These are phyloP conservation scores for Oenanthe melanoleuca DNA, from an alignment of 2,113 vertebrate species.

Conservation along the genomic window DNA sequence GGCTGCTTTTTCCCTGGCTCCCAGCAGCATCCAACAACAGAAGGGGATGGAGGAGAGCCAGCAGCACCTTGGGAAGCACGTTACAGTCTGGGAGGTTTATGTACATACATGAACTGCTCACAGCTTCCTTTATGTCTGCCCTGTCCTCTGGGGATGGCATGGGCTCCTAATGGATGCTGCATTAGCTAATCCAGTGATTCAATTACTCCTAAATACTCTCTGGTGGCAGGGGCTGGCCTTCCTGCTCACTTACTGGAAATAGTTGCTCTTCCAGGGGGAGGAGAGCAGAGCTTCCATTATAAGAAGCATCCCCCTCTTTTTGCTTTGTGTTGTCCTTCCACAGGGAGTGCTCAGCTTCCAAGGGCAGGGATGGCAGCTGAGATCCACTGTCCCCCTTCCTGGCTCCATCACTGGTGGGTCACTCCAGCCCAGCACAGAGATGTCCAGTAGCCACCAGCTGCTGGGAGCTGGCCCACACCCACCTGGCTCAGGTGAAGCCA, in stretches of 20 bases:
- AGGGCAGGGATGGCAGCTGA: neutral
- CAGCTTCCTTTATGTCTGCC: constrained; percentile 40
- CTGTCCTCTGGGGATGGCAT: constrained; percentile 66
- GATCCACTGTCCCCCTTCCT: neutral
- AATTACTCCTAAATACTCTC: constrained; percentile 80
- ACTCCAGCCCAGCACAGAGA: neutral
- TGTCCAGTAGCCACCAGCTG: neutral
- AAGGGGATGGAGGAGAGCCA: constrained; percentile 3
- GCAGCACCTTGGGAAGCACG: neutral
- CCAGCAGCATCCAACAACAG: too few relatives aligned
- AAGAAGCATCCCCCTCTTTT: neutral
- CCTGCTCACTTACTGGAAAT: constrained; percentile 77
- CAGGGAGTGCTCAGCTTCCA: neutral
- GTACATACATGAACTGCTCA: constrained; percentile 1
- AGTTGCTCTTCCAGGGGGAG: constrained; percentile 67
- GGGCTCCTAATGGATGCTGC: constrained; percentile 80
- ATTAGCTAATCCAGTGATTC: constrained; percentile 85
- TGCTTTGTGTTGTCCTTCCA: neutral
- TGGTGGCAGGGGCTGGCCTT: constrained; percentile 72
- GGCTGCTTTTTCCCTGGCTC: too few relatives aligned
- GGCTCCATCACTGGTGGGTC: neutral
- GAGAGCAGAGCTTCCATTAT: constrained; percentile 26
- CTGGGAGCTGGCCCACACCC: rapidly evolving
- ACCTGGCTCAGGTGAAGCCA: neutral
- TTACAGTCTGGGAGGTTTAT: constrained; percentile 37